Base-by-base conservation (phyloP, 2,888 invertebrate species). In the Ligdia adustata region DNA sequence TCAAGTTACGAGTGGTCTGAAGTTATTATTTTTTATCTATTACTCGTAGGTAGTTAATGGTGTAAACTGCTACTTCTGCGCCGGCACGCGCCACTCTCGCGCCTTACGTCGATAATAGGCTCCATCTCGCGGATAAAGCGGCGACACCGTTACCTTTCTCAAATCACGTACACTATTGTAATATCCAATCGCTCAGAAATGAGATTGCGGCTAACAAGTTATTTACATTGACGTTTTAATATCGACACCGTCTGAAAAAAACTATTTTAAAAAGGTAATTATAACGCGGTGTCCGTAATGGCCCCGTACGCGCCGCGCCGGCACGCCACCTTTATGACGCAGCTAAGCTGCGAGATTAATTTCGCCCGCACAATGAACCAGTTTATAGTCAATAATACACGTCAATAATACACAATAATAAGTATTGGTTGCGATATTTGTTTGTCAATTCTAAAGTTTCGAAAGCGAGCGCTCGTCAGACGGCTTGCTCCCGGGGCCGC, bases 151-250 rank as follows among this genome's bases (percentile, higher is more conserved):
- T 90, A 90, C 88, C 85, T 88, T 85, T 87, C 89, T 87, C 89
- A 85, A 85, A 88, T 88, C 90, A 90, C 90, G 90, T 90, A 87
- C 90, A 85, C 90, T 86, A 90, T 90, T 90, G 90, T 89, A 87
- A 89, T 88, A 89, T 86, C 87, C 90, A 90, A 89, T 88, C 87
- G 88, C 76, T 79, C 80, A 84, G 89, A 89, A 90, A 90, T 90
- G 90, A 90, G 90, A 89, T 90, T 87, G 90, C 90, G 86, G 89
- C 90, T 90, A 90, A 90, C 90, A 90, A 90, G 90, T 90, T 90
- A 90, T 89, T 90, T 90, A 90, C 90, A 86, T 89, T 90, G 90
- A 90, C 90, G 89, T 90, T 89, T 90, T 89, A 90, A 90, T 90
- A 88, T 85, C 87, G 75, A 81, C 79, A 79, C 67, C 70, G 72